Base-by-base conservation (phyloP, 1,140 invertebrate species). In the Zophobas atratus region DNA sequence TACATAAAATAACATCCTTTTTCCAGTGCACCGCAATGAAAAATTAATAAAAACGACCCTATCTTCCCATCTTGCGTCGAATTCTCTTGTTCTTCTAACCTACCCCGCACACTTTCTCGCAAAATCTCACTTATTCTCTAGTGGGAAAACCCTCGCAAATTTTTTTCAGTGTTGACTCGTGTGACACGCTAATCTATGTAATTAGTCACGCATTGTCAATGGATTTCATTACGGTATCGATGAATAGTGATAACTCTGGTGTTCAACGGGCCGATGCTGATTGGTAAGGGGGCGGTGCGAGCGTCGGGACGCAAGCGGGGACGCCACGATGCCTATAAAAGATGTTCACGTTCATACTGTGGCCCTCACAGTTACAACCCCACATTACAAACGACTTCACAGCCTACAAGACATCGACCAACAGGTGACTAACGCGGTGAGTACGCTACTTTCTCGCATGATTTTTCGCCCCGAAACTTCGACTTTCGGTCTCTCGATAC, bases 371-470 rank as follows among this genome's bases (percentile, higher is more conserved):
- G 73, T 78, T 60, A 75, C 60, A 70, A 71, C 55, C 53, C 73
- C 60, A 76, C 60, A 70, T 71, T 48, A 60, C 67, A 55, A 55
- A 55, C 72, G 51, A 78, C 73, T 70, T 72, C 49, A 75, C 48
- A 67, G 75, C 53, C 56, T 74, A 74, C 20, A 41, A 46, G 33
- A 55, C 72, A 57, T 51, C 76, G 70, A 60, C 70, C 75, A 77
- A 77, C 76, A 77, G 76, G 76, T 77, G 76, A 77, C 57, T 51
- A 70, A 20, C 71, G 34, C 53, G 70, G 76, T 77, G 70, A 77
- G 76, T 77, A 60, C 70, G 8, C 6, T 72, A 41, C 34, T 51
- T 72, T 1, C 41, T 41, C 8, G 41, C 38, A 60, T 38, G 57
- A 60, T 6, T 60, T 34, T 60, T 60, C 38, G 6, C 6, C 2